Evolutionary conservation across 1,140 invertebrate genomes (phyloP).

Genomic region (Cecropterus lyciades): DNA sequence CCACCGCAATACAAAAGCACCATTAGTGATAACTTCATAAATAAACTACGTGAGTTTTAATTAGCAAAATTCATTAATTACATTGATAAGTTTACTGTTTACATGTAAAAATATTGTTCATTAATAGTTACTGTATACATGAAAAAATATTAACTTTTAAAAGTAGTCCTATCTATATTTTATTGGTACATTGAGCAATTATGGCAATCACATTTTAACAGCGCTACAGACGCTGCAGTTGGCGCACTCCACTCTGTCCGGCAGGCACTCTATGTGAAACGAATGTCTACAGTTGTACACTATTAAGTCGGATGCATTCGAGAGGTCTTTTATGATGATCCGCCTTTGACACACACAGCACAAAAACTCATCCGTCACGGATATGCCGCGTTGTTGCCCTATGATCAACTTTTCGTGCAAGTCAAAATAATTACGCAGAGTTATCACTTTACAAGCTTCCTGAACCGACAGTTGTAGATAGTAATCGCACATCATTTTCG

Average conservation of each 20-base stretch:
- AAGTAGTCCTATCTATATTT: slow-evolving; percentile 35
- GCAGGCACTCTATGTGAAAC: slow-evolving; percentile 94
- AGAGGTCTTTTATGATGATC: slow-evolving; percentile 87
- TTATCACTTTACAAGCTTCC: slow-evolving; percentile 94
- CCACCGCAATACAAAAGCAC: slow-evolving; percentile 63
- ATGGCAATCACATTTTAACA: slow-evolving; percentile 67
- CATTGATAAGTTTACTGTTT: too few species aligned
- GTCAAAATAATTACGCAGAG: slow-evolving; percentile 95
- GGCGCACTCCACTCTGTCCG: slow-evolving; percentile 73
- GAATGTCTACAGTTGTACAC: slow-evolving; percentile 96
- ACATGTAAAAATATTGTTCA: slow-evolving; percentile 1
- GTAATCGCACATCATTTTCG: slow-evolving; percentile 98
- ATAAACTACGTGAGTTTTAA: slow-evolving; percentile 34
- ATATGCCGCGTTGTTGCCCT: slow-evolving; percentile 91
- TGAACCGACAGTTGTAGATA: slow-evolving; percentile 96
- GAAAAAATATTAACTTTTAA: slow-evolving; percentile 20
- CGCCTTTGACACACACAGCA: slow-evolving; percentile 91
- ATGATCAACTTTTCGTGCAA: slow-evolving; percentile 92
- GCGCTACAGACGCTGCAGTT: slow-evolving; percentile 87
- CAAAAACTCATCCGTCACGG: slow-evolving; percentile 88
- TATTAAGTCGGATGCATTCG: slow-evolving; percentile 89
- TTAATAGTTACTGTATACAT: slow-evolving; percentile 1
- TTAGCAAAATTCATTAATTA: slow-evolving; percentile 30
- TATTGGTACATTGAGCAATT: slow-evolving; percentile 24
- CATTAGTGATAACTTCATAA: slow-evolving; percentile 40